Conservation (phyloP, 2,888 invertebrate genomes). For the Apamea epomidion region DNA sequence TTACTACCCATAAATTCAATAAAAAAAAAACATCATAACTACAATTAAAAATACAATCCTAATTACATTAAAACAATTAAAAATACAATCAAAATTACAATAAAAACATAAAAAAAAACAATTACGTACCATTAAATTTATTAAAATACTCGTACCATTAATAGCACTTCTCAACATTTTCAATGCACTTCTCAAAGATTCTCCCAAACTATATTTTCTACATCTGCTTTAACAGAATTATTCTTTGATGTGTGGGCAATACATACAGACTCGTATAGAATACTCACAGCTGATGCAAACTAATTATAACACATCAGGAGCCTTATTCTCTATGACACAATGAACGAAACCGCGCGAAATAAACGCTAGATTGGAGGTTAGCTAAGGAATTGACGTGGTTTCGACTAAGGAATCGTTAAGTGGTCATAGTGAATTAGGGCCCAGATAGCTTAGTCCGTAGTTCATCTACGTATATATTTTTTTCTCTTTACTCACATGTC, state of each 20-base stretch:
- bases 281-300: not conserved
- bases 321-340: not conserved
- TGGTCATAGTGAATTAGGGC: not conserved
- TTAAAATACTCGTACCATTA: too few relatives aligned
- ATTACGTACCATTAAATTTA: too few relatives aligned
- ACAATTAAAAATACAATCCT: too few relatives aligned
- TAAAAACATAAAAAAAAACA: too few relatives aligned
- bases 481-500: not conserved
- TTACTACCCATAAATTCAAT: too few relatives aligned
- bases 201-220: too few relatives aligned
- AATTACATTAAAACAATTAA: too few relatives aligned
- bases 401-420: not conserved
- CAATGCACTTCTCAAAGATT: too few relatives aligned
- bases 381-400: not conserved
- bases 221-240: not conserved
- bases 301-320: conserved; percentile 6
- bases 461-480: not conserved
- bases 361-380: not conserved
- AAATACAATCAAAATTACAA: too few relatives aligned
- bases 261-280: not conserved
- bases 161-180: too few relatives aligned
- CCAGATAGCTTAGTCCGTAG: not conserved
- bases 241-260: not conserved
- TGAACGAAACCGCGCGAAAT: not conserved
- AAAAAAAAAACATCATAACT: too few relatives aligned